phyloP scores from a whole-genome alignment of 2,113 vertebrate genomes.

The Labeo catla region DNA sequence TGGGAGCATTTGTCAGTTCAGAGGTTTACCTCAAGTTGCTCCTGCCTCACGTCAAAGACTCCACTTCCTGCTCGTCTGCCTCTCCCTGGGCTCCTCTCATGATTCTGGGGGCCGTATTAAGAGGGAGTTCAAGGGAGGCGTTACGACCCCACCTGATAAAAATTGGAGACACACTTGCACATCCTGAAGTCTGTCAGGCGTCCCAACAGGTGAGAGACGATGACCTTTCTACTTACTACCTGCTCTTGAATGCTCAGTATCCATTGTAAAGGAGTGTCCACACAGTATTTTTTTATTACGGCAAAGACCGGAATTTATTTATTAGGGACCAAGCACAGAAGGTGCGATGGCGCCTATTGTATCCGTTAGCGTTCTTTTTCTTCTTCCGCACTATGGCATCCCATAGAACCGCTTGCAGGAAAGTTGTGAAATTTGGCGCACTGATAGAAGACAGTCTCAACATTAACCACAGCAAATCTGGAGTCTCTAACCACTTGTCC shows the following conservation, averaged over 20 bases:
- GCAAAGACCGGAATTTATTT: too few relatives aligned
- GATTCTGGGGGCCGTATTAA: constrained; percentile 81
- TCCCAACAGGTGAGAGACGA: constrained; percentile 83
- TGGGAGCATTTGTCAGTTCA: constrained; percentile 87
- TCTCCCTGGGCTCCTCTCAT: constrained; percentile 79
- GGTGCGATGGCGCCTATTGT: too few relatives aligned
- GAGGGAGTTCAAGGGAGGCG: constrained; percentile 78
- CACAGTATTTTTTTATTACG: not conserved
- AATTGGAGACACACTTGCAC: constrained; percentile 74
- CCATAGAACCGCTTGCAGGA: too few relatives aligned
- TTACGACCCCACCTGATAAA: constrained; percentile 79
- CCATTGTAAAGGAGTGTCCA: too few relatives aligned
- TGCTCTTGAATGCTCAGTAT: constrained; percentile 36
- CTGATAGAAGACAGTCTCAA: too few relatives aligned
- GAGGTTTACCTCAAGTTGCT: constrained; percentile 86
- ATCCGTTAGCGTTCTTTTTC: too few relatives aligned
- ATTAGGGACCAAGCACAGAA: too few relatives aligned
- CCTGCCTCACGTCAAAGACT: constrained; percentile 73
- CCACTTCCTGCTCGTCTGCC: constrained; percentile 71
- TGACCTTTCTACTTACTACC: not conserved
- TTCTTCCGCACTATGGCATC: too few relatives aligned
- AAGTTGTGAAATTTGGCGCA: too few relatives aligned
- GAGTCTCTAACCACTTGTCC: too few relatives aligned
- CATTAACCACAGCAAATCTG: too few relatives aligned
- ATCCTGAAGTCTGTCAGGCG: constrained; percentile 78